Percentiles rank a stretch among this genome's conserved stretches.
phyloP scores from a whole-genome alignment of 2,113 vertebrate species.

The Brienomyrus longianalis region DNA sequence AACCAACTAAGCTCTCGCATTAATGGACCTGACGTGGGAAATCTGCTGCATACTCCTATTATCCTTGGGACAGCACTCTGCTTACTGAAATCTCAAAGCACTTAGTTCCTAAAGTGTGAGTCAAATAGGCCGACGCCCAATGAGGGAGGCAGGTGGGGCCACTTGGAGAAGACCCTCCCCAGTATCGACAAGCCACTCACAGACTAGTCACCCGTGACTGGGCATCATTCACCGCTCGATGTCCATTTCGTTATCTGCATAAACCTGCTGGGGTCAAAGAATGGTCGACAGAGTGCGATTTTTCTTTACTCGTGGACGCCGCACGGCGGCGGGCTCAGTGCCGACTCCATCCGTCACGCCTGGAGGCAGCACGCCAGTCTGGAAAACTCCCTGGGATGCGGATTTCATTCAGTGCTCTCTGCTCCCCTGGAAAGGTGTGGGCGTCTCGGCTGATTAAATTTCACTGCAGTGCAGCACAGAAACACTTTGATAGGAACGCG shows the following conservation, averaged over 20 bases:
- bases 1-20: neutral
- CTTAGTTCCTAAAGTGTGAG: no score
- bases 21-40: neutral
- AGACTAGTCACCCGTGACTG: neutral
- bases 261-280: neutral
- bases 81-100: neutral
- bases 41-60: neutral
- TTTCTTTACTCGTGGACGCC: neutral
- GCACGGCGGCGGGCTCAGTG: neutral
- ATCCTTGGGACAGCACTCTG: neutral
- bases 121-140: neutral
- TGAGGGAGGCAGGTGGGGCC: neutral
- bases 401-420: neutral
- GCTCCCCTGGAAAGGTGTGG: neutral
- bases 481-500: neutral
- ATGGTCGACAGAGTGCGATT: neutral
- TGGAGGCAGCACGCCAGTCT: neutral
- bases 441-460: neutral
- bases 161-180: neutral
- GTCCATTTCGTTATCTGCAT: neutral
- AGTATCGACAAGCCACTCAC: neutral
- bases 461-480: constrained; percentile 6
- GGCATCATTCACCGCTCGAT: neutral
- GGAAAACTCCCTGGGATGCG: neutral
- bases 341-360: neutral